Base-by-base conservation (phyloP, 92 coral and sea anemone species). In the Porites lobata region DNA sequence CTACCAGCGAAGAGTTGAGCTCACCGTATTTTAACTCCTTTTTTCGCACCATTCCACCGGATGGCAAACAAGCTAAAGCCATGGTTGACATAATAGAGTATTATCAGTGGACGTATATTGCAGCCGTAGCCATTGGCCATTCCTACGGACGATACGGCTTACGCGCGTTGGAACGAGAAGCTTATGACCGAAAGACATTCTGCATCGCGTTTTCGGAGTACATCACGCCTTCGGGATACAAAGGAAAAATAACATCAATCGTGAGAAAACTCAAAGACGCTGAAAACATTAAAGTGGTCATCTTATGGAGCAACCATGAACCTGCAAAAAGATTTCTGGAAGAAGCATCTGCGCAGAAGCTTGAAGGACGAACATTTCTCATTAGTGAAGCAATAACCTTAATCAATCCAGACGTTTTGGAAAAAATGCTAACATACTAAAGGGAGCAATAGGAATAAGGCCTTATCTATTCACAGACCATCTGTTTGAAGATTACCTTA, bases 1-100 rank as follows among this genome's bases (percentile, higher is more conserved):
- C 97, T 11, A 94, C 95, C 63, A 94, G 97, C 74, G 97, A 94
- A 50, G 97, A 94, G 61, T 90, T 94, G 24, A 89, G 93, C 18
- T 91, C 93, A 1, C 97, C 97, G 19, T 94, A 89, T 83, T 92
- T 89, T 43, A 79, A 84, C 65, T 73, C 86, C 12, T 94, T 94
- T 84, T 92, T 94, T 72, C 97, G 97, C 66, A 94, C 97, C 62
- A 94, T 94, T 51, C 91, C 97, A 65, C 95, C 97, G 2, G 97
- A 94, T 74, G 95, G 96, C 21, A 85, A 94, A 81, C 96, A 94
- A 63, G 96, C 96, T 57, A 93, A 90, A 69, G 95, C 96, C 63
- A 94, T 94, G 96, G 96, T 94, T 12, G 93, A 94, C 32, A 89
- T 94, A 24, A 94, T 94, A 38, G 96, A 94, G 84, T 79, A 75